Base-by-base conservation (phyloP, 2,888 invertebrate genomes). In the Campoplex nolae region DNA sequence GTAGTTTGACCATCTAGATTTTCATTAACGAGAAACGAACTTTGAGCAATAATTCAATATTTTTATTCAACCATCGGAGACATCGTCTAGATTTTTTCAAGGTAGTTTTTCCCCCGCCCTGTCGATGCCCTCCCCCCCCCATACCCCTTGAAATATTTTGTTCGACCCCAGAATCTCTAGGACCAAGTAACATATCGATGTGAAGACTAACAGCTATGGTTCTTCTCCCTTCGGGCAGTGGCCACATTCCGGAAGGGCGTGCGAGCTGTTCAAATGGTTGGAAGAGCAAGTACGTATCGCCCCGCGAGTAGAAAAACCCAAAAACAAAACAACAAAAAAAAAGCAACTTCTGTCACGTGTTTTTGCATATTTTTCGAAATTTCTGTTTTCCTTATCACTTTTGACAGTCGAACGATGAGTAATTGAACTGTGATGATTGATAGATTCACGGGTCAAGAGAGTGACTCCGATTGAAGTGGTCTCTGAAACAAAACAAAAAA, bases 201-300 rank as follows among this genome's bases (percentile, higher is more conserved):
- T 92, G 91, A 94, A 93, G 93, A 95, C 95, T 95, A 95, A 95
- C 95, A 94, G 93, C 93, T 94, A 92, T 93, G 94, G 94, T 95
- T 95, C 95, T 95, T 95, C 95, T 95, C 94, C 95, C 95, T 93
- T 92, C 93, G 95, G 95, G 95, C 97, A 99, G 99, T 99, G 98
- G 99, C 99, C 95, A 98, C 99, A 96, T 99, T 99, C 98, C 98
- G 99, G 97, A 99, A 99, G 96, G 99, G 99, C 96, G 99, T 99
- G 95, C 98, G 99, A 96, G 99, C 99, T 96, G 98, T 99, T 96
- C 99, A 98, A 97, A 97, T 98, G 97, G 98, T 98, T 96, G 98
- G 98, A 96, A 97, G 98, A 97, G 98, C 98, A 98, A 98, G 98
- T 98, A 98, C 97, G 98, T 98, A 98, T 95, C 93, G 92, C 92